A percentile compares a stretch with the other conserved stretches of the same genome.
phyloP scores from a whole-genome alignment of 53 echinoderm and acorn worm genomes.

The Holothuria scabra region DNA sequence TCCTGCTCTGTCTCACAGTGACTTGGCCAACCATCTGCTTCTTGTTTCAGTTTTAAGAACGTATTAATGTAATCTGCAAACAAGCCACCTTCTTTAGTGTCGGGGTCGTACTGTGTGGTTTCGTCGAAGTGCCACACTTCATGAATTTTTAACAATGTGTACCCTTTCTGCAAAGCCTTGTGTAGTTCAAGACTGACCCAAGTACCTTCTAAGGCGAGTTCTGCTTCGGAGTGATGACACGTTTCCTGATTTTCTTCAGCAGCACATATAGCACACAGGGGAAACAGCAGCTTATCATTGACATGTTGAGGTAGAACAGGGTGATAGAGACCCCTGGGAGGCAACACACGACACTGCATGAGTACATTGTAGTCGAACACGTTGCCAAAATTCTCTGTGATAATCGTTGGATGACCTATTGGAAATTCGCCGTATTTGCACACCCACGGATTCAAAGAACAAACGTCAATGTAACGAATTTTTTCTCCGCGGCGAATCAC shows the following conservation, averaged over 20 bases:
- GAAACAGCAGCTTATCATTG: conserved; percentile 65
- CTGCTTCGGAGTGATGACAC: conserved; percentile 51
- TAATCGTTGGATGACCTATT: conserved; percentile 59
- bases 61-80: conserved; percentile 65
- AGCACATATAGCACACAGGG: conserved; percentile 61
- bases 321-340: conserved; percentile 58
- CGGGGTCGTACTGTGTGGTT: conserved; percentile 56
- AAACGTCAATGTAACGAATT: no score
- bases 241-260: conserved; percentile 5
- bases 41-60: conserved; percentile 76
- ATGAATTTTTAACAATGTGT: conserved; percentile 47
- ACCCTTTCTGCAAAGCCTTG: conserved; percentile 70
- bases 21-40: conserved; percentile 72
- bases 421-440: conserved; percentile 28
- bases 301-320: conserved; percentile 62
- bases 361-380: conserved; percentile 60
- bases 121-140: no score
- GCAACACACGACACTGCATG: conserved; percentile 62
- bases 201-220: conserved; percentile 55
- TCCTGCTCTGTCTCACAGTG: conserved; percentile 49
- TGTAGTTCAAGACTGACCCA: conserved; percentile 73
- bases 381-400: conserved; percentile 50
- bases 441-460: no score
- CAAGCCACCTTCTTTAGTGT: conserved; percentile 51
- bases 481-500: no score